Evolutionary conservation across 2,797 vertebrate genomes (phyloP).

Genomic region (Lacerta viridis): DNA sequence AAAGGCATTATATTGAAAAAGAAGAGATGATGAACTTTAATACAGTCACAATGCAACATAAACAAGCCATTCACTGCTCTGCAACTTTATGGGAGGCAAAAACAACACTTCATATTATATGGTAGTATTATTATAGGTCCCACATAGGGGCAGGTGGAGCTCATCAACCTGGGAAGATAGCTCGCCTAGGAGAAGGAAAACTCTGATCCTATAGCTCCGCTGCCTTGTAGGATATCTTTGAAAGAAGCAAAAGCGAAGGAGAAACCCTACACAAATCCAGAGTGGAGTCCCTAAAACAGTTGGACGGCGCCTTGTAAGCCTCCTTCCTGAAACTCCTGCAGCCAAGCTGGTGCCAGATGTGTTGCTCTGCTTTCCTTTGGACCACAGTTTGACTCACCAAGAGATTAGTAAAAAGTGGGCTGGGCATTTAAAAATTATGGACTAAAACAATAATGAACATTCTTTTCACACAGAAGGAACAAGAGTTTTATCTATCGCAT

Average conservation of each 20-base stretch:
- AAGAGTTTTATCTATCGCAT: not conserved
- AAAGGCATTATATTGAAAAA: not conserved
- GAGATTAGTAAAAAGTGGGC: not conserved
- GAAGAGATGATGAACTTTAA: not conserved
- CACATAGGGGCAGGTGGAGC: not conserved
- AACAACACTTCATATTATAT: not conserved
- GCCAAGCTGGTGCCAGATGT: too few relatives aligned
- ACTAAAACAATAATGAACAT: not conserved
- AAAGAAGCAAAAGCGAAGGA: too few relatives aligned
- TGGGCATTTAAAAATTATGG: not conserved
- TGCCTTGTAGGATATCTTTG: too few relatives aligned
- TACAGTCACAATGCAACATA: not conserved
- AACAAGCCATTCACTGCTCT: not conserved
- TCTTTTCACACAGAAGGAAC: not conserved
- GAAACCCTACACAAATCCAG: too few relatives aligned
- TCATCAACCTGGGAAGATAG: too few relatives aligned
- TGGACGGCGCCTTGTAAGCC: too few relatives aligned
- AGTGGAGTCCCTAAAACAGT: too few relatives aligned
- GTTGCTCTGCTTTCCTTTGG: too few relatives aligned
- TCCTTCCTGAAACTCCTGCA: too few relatives aligned
- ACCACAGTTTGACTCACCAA: too few relatives aligned
- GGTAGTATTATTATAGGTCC: not conserved
- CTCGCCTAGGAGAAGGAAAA: too few relatives aligned
- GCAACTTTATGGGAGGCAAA: not conserved
- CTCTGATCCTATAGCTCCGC: too few relatives aligned